Evolutionary conservation across 1,140 invertebrate species (phyloP), one percentile per base, ranked within the genome.

Genomic region (Neodiprion lecontei): DNA sequence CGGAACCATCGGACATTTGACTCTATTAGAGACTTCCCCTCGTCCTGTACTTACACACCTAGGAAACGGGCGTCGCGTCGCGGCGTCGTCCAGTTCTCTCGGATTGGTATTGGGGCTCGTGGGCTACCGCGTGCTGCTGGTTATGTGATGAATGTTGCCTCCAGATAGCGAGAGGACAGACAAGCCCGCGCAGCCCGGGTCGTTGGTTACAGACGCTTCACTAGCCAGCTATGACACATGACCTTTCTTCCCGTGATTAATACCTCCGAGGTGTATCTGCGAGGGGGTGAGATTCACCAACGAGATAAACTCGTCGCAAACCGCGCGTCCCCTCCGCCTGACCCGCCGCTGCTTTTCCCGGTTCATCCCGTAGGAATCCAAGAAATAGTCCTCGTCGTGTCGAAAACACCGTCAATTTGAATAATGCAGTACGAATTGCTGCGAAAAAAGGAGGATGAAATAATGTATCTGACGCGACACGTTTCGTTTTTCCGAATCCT

Each of bases 191-290:
- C 14, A 14, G 28, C 10, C 48, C 70, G 40, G 70, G 70, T 71
- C 70, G 70, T 71, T 50, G 70, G 70, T 71, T 23, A 71, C 70
- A 71, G 70, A 71, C 70, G 48, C 70, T 50, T 48, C 21, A 49
- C 17, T 71, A 48, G 40, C 70, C 12, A 71, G 40, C 21, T 71
- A 50, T 71, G 70, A 71, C 70, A 71, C 48, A 71, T 50, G 70
- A 71, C 70, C 70, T 71, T 71, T 50, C 70, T 50, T 71, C 70
- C 48, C 48, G 70, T 50, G 70, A 50, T 47, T 50, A 71, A 71
- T 71, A 71, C 70, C 70, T 71, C 11, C 23, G 70, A 71, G 70
- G 48, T 71, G 67, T 69, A 69, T 69, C 67, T 69, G 14, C 12
- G 61, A 65, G 61, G 61, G 17, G 12, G 17, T 21, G 61, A 14